Evolutionary conservation across 2,113 vertebrate species (phyloP), one percentile per base, ranked within the genome.

Genomic region (Scortum barcoo): DNA sequence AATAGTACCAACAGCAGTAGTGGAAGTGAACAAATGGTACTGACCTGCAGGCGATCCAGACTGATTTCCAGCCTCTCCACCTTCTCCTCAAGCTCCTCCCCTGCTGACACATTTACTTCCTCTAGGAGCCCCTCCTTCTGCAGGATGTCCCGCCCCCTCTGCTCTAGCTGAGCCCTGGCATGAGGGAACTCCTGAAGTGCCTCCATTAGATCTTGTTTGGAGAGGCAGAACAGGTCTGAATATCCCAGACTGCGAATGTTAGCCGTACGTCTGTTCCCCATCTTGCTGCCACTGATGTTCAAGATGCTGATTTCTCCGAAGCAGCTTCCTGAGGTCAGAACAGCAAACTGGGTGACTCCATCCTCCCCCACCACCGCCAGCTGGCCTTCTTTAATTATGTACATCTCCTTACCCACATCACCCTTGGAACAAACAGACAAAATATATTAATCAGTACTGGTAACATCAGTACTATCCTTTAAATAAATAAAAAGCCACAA

Each of bases 281-380:
- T 99, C 90, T 99, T 99, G 91, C 98, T 99, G 9, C 98, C 97
- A 30, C 96, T 97, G 81, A 99, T 99, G 90, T 99, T 99, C 72
- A 99, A 96, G 87, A 99, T 97, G 86, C 98, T 99, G 93, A 99
- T 99, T 92, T 99, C 98, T 0, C 98, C 98, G 58, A 99, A 99
- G 90, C 97, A 99, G 92, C 97, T 96, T n/a, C 98, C 98, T 0
- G 96, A 90, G 0, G 96, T 98, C 46, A 99, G 94, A 56, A 97
- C 77, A 7, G 97, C 98, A 0, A 96, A 96, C 89, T 98, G 97
- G 7, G 96, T 98, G 5, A 76, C 63, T 0, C 98, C 97, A 0
- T 99, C 97, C 8, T 99, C 97, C 0, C 95, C 97, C 68, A 99
- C 97, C 83, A 99, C 98, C 0, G 97, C 98, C 83, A 99, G 92